Conservation (phyloP, 2,888 invertebrate species). For the Aspidiotus destructor region DNA sequence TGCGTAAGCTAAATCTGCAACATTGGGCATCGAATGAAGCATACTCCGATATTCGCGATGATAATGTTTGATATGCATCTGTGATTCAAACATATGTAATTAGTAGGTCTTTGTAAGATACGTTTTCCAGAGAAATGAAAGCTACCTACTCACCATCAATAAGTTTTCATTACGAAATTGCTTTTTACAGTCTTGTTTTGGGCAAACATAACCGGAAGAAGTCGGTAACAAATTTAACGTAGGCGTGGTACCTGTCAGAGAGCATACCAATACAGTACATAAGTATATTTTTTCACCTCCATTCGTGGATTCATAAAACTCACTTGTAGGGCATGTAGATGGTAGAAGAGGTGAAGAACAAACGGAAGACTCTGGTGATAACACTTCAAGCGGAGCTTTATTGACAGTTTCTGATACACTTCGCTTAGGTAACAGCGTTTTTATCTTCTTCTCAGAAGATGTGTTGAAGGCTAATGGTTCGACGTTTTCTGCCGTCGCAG, state of each 20-base stretch:
- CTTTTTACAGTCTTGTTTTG: constrained; percentile 74
- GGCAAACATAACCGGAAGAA: constrained; percentile 48
- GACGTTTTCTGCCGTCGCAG: too few species aligned
- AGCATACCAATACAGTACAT: not conserved
- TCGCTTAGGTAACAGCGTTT: constrained; percentile 41
- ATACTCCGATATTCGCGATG: constrained; percentile 69
- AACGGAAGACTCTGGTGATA: not conserved
- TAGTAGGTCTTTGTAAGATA: not conserved
- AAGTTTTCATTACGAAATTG: constrained; percentile 84
- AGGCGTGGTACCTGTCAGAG: not conserved
- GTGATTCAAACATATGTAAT: constrained; percentile 31
- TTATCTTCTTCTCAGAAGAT: constrained; percentile 40
- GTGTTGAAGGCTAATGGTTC: not conserved
- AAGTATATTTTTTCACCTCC: not conserved
- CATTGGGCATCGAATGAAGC: constrained; percentile 72
- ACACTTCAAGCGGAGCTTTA: not conserved
- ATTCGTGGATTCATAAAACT: not conserved
- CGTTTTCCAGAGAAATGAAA: not conserved
- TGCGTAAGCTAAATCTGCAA: constrained; percentile 73
- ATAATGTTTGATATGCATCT: constrained; percentile 90
- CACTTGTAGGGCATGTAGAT: not conserved
- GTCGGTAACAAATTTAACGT: constrained; percentile 2
- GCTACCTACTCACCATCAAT: constrained; percentile 47
- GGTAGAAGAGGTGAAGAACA: not conserved
- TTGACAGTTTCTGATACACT: not conserved